Base-by-base conservation (phyloP, 2,888 invertebrate genomes). In the Pristionchus maxplancki region DNA sequence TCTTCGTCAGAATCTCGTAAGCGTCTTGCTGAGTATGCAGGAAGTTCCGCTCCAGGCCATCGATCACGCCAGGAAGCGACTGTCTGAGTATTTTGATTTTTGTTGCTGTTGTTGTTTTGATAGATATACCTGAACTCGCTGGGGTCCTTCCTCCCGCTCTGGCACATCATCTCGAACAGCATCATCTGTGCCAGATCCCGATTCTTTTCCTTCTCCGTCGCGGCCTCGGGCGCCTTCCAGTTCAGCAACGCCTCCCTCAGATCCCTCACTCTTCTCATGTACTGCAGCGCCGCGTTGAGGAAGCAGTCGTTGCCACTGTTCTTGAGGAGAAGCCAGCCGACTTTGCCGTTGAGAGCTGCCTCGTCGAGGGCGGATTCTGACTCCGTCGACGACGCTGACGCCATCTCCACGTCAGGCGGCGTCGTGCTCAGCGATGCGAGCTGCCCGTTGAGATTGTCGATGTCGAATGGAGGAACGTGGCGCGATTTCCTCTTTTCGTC, bases 231-330 rank as follows among this genome's bases (percentile, higher is more conserved):
- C 53, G 20, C 20, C 24, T 58, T 58, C 53, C 53, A 58, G 24
- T 24, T 24, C 6, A 58, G 53, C 53, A 64, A 15, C 64, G 28
- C 64, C 8, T 28, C 8, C 8, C 9, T 28, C 28, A 64, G 31
- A 64, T 64, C 64, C 31, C 31, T 28, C 64, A 31, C 64, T 31
- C 64, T 28, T 17, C 31, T 1, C 64, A 64, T 64, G 64, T 31
- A 71, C 24, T 71, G 71, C 40, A 71, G 17, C 17, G 71, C 71
- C 17, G 71, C 71, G 37, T 71, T 71, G 71, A 71, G 71, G 40
- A 71, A 71, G 40, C 71, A 71, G 28, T 71, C 71, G 20, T 40
- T 71, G 71, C 24, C 71, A 37, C 20, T 37, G 20, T 71, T 71
- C 20, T 40, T 20, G 5, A 71, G 71, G 8, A 71, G 34, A 9